phyloP scores from a whole-genome alignment of 2,888 invertebrate genomes.

The Mystacides longicornis region DNA sequence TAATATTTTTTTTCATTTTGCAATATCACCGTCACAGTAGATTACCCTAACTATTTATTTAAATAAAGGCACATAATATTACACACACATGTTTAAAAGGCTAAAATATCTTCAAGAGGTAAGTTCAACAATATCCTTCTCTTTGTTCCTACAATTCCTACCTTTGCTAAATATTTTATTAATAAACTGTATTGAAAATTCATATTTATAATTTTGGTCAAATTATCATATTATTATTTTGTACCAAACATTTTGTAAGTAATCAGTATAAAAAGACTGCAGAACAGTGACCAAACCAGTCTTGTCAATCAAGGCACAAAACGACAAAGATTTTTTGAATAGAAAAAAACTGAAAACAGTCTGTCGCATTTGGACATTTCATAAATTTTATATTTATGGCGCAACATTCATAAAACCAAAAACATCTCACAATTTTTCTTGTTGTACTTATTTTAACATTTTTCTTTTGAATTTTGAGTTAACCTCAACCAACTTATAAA shows the following conservation, averaged over 20 bases:
- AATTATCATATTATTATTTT: too few species aligned
- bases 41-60: background rate
- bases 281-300: background rate
- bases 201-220: too few species aligned
- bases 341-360: background rate
- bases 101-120: too few species aligned
- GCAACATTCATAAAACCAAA: constrained; percentile 20
- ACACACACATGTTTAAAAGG: too few species aligned
- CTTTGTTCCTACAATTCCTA: too few species aligned
- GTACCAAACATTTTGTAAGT: too few species aligned
- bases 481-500: background rate
- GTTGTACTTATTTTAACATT: background rate
- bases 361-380: background rate
- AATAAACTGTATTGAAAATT: too few species aligned
- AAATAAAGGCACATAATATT: background rate
- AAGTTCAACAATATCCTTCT: too few species aligned
- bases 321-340: background rate
- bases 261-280: too few species aligned
- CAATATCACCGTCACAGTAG: too few species aligned
- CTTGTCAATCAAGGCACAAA: background rate
- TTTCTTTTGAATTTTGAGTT: background rate
- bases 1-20: too few species aligned
- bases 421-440: constrained; percentile 5
- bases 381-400: constrained; percentile 20
- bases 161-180: too few species aligned